A percentile compares a stretch with the other conserved stretches of the same genome.
Evolutionary conservation across 1,140 invertebrate species (phyloP).

Genomic region (Drosophila equinoxialis): DNA sequence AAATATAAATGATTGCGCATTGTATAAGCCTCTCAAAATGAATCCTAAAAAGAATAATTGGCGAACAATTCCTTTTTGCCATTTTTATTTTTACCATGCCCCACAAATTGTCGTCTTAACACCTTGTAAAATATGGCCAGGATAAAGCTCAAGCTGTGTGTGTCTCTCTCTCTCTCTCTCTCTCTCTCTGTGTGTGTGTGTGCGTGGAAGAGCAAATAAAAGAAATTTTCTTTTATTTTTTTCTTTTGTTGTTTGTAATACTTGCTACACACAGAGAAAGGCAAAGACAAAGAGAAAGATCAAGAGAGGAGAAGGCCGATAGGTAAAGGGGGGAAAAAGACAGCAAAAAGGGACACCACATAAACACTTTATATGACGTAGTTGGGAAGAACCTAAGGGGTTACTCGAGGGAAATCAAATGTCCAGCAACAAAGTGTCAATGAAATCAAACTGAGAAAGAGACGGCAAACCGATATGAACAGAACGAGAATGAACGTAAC

Average conservation of each 20-base stretch:
- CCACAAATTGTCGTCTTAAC: conserved; percentile 76
- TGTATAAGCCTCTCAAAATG: conserved; percentile 12
- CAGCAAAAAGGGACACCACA: conserved; percentile 54
- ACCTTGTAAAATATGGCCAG: conserved; percentile 73
- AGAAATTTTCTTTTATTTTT: conserved; percentile 24
- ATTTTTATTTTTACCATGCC: conserved; percentile 37
- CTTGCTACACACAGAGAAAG: conserved; percentile 17
- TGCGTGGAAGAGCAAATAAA: conserved; percentile 61
- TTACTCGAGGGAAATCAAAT: conserved; percentile 76
- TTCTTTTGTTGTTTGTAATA: no score
- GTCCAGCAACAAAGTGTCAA: conserved; percentile 66
- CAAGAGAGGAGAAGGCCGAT: background rate
- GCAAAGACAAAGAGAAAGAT: conserved; percentile 16
- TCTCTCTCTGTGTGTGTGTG: conserved; percentile 21
- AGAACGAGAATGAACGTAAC: background rate
- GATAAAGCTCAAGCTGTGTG: conserved; percentile 44
- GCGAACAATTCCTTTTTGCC: conserved; percentile 53
- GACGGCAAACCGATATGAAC: background rate
- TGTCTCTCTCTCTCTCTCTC: background rate
- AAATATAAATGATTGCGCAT: conserved; percentile 6
- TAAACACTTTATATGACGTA: conserved; percentile 77
- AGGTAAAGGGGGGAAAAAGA: conserved; percentile 27
- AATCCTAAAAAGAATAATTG: conserved; percentile 18
- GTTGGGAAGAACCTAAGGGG: conserved; percentile 42
- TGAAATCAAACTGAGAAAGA: conserved; percentile 67